Evolutionary conservation across 2,888 invertebrate species (phyloP).

Genomic region (Mesorhabditis sp.): DNA sequence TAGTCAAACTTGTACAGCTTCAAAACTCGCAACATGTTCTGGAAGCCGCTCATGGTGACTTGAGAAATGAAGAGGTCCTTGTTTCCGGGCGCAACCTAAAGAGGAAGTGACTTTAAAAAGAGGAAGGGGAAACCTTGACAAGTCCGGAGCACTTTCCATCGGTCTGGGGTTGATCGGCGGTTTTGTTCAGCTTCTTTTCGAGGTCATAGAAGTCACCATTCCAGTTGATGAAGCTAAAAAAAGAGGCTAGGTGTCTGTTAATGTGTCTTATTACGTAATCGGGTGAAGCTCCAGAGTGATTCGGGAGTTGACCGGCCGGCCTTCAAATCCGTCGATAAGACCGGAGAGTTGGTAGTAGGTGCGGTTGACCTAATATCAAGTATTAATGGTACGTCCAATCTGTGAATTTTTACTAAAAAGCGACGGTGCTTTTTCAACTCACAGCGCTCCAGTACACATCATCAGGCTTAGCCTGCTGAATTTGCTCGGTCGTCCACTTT

Average conservation of each 20-base stretch:
- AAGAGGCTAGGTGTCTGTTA: neutral
- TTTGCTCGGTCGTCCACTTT: constrained; percentile 41
- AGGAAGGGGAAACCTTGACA: constrained; percentile 34
- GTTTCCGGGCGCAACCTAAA: constrained; percentile 47
- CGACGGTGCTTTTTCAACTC: too few species aligned
- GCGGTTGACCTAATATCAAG: constrained; percentile 34
- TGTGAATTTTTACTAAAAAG: too few species aligned
- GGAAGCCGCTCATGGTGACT: constrained; percentile 56
- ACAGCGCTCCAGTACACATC: constrained; percentile 56
- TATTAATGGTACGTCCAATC: too few species aligned
- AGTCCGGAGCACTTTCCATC: constrained; percentile 53
- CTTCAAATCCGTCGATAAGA: constrained; percentile 41
- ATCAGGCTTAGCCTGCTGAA: constrained; percentile 41
- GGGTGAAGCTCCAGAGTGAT: constrained; percentile 49
- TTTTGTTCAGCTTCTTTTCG: constrained; percentile 57
- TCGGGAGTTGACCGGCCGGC: constrained; percentile 27
- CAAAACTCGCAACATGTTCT: constrained; percentile 51
- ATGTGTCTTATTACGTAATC: constrained; percentile 27
- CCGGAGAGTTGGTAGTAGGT: constrained; percentile 49
- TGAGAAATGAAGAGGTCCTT: constrained; percentile 54
- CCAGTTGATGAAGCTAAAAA: constrained; percentile 39
- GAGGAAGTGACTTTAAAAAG: neutral
- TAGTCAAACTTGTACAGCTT: constrained; percentile 69
- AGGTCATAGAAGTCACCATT: constrained; percentile 55
- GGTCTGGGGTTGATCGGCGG: constrained; percentile 45